Evolutionary conservation across 2,797 vertebrate species (phyloP), one percentile per base, ranked within the genome.

Genomic region (Peromyscus nudipes): DNA sequence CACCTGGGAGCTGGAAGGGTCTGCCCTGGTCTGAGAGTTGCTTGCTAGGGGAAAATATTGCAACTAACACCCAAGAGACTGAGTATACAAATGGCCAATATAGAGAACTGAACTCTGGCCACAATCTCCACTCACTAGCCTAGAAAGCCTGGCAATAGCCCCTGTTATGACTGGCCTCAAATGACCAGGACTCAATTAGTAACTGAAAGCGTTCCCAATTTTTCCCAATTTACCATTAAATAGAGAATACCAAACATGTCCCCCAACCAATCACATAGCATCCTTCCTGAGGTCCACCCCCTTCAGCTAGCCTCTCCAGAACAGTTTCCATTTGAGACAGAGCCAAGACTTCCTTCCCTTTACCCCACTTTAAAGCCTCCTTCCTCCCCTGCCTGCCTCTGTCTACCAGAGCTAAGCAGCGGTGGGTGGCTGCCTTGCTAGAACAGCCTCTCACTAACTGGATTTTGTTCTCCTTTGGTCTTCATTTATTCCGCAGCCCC

Each of bases 111-210:
- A 88, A 64, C 49, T 86, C 60, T 87, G 49, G 49, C 25, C 25
- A 88, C 13, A 75, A 21, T 77, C 52, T 87, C 52, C 82, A 77
- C 52, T 31, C 75, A 77, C 2, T 21, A 82, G 60, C 3, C 23
- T 46, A 60, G 80, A 49, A 90, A 79, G 21, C n/a, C 69, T 91
- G 93, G 84, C n/a, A 71, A 88, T 88, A 91, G 79, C 40, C n/a
- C 37, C 29, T 89, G 16, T 83, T 71, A 90, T 27, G 80, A 25
- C 29, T 77, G 49, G 14, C 8, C 19, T 27, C 76, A 80, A 81
- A 92, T 60, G 40, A 25, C 49, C 21, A 76, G 77, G 27, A 76
- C 43, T 91, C 83, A 13, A 89, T 89, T 92, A 40, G 31, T 75
- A 92, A 88, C 29, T 75, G n/a, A 92, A 2, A 85, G 21, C 9